Evolutionary conservation across 2,113 vertebrate species (phyloP).

Genomic region (Sebastes fasciatus): DNA sequence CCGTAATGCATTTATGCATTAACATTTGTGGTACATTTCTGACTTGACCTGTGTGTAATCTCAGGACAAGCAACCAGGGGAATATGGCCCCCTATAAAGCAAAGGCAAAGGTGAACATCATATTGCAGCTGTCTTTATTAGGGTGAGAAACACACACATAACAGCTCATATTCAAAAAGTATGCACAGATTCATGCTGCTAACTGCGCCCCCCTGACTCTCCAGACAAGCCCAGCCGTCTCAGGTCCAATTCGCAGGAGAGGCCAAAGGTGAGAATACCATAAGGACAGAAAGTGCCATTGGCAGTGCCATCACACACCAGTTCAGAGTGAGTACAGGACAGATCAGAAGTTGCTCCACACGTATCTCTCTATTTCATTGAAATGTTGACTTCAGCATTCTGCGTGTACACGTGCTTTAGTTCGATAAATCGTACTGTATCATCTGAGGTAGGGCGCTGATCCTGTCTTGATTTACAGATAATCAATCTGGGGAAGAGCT

Average conservation of each 20-base stretch:
- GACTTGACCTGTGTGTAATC: conserved; percentile 23
- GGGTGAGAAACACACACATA: conserved; percentile 84
- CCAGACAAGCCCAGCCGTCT: conserved; percentile 92
- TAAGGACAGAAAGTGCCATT: conserved; percentile 89
- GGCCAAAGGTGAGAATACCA: conserved; percentile 84
- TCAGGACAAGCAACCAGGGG: conserved; percentile 92
- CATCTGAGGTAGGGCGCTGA: neutral
- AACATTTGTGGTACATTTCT: conserved; percentile 2
- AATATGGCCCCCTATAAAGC: conserved; percentile 84
- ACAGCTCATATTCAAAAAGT: neutral
- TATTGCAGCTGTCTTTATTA: conserved; percentile 90
- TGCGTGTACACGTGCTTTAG: neutral
- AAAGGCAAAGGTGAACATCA: conserved; percentile 89
- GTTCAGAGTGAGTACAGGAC: conserved; percentile 89
- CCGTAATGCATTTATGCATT: neutral
- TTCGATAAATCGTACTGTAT: neutral
- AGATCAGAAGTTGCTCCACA: neutral
- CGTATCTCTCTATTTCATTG: neutral
- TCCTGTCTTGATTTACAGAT: conserved; percentile 81
- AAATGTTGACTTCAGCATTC: neutral
- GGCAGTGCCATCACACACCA: conserved; percentile 92
- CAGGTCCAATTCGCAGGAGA: conserved; percentile 91
- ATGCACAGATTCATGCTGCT: neutral
- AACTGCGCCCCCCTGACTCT: conserved; percentile 9
- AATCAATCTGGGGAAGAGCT: conserved; percentile 90